Base-by-base conservation (phyloP, 2,888 invertebrate genomes). In the Drosophila formosana region DNA sequence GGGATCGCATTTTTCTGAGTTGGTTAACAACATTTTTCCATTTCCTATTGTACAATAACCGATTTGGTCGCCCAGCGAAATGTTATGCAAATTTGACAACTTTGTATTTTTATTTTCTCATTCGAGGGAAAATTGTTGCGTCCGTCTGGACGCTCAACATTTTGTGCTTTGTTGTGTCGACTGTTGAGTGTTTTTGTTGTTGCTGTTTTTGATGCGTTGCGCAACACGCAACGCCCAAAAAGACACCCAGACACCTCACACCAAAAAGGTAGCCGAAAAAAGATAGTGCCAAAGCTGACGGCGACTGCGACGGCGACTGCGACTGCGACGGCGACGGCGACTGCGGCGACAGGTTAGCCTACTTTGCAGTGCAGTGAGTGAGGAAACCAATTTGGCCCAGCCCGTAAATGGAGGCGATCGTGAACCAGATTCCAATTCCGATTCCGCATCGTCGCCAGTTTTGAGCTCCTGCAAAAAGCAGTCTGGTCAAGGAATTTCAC, bases 81-180 rank as follows among this genome's bases (percentile, higher is more conserved):
- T 61, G 78, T 73, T 75, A 75, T 75, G 75, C 78, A 78, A 75
- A 75, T 78, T 78, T 67, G 49, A 78, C 78, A 73, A 53, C 37
- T 43, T 77, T 75, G 72, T 56, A 47, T 7, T 41, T 41, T 41
- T 41, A 1, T 11, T 37, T n/a, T 37, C 37, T 18, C 18, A 41
- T 13, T 18, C 13, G 63, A 45, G 63, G 78, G 74, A 73, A 78
- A 75, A 52, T 72, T 72, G 72, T 72, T 76, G 76, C 53, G 72
- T 71, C 53, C 65, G 57, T 60, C 8, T 32, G 32, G 32, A 32
- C 23, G 32, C 18, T 8, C 23, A 51, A 39, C 26, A 71, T 72
- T 70, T 70, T 57, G 46, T n/a, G 37, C n/a, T 37, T 11, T 37
- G 7, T 9, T 34, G 9, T 30, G 6, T 65, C 32, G 1, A 32